Evolutionary conservation across 2,888 invertebrate genomes (phyloP).

Genomic region (Rhingia campestris): DNA sequence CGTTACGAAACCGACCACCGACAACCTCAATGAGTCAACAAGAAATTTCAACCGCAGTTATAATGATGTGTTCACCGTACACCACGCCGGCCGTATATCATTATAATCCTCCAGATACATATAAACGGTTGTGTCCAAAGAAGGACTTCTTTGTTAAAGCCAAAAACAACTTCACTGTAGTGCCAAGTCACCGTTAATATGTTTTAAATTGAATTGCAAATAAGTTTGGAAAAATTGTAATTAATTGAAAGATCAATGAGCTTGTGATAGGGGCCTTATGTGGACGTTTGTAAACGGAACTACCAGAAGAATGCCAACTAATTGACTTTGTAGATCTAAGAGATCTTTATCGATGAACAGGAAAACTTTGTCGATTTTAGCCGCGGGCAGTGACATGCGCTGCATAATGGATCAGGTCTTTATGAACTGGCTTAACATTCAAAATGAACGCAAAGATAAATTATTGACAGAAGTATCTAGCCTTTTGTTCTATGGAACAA

Average conservation of each 20-base stretch:
- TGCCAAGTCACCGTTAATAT: constrained; percentile 17
- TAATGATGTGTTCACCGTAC: constrained; percentile 21
- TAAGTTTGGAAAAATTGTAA: constrained; percentile 8
- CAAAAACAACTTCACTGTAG: background rate
- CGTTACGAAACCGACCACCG: background rate
- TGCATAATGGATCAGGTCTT: background rate
- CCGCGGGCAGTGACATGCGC: constrained; percentile 4
- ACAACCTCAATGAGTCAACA: constrained; percentile 37
- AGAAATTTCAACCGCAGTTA: constrained; percentile 25
- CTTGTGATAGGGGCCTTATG: background rate
- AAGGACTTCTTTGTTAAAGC: constrained; percentile 43
- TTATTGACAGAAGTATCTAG: too few relatives aligned
- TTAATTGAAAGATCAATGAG: background rate
- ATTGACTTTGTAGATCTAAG: constrained; percentile 7
- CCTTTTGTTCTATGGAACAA: constrained; percentile 17
- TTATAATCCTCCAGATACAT: background rate
- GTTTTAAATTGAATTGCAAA: constrained; percentile 18
- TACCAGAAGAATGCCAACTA: background rate
- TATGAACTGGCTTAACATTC: background rate
- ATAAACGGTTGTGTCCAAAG: constrained; percentile 24
- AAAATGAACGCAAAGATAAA: too few relatives aligned
- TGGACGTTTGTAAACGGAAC: background rate
- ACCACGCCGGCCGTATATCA: background rate
- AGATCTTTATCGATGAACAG: constrained; percentile 9
- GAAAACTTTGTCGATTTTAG: background rate